Percentiles rank a stretch among this genome's conserved stretches.
Evolutionary conservation across 2,113 vertebrate species (phyloP).

Genomic region (Prunella fulvescens): DNA sequence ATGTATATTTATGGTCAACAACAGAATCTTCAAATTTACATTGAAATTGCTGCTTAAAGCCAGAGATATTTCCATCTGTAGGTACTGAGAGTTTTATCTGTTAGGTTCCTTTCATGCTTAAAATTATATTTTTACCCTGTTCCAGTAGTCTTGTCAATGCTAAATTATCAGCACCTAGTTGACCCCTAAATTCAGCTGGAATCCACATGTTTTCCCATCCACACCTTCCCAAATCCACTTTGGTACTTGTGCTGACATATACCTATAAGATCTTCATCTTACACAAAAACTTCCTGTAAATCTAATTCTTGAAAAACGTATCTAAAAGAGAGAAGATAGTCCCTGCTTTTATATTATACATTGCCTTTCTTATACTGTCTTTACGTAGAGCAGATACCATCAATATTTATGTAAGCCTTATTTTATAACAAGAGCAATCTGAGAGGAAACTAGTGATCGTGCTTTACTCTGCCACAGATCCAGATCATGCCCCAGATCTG

Average conservation of each 20-base stretch:
- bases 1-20: background rate
- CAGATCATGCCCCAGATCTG: background rate
- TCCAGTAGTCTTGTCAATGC: background rate
- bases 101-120: background rate
- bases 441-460: background rate
- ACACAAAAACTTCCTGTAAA: background rate
- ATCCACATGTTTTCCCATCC: background rate
- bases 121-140: background rate
- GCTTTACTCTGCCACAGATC: background rate
- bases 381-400: background rate
- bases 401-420: background rate
- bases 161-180: background rate
- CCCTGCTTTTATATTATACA: background rate
- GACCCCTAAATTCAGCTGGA: background rate
- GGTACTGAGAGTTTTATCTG: background rate
- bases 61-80: background rate
- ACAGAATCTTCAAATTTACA: background rate
- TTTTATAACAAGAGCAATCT: background rate
- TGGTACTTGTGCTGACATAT: background rate
- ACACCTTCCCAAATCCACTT: background rate
- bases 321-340: background rate
- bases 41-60: background rate
- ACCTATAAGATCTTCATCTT: background rate
- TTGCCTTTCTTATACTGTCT: background rate
- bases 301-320: background rate